These are phyloP conservation scores for Busseola fusca DNA, from an alignment of 2,888 invertebrate species.

Conservation along the genomic window DNA sequence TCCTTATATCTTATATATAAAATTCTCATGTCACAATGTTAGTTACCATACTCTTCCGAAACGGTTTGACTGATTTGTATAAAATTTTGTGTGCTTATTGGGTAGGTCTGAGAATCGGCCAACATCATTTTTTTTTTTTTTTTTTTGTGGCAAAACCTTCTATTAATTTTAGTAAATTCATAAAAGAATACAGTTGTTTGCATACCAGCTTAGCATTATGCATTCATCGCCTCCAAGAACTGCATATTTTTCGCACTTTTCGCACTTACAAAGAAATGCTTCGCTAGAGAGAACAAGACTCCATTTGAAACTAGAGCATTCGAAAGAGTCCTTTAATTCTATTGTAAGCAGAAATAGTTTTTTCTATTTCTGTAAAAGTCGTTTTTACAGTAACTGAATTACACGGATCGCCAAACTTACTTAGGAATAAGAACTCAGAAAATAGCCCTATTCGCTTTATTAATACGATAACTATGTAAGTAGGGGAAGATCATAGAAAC, in stretches of 20 bases:
- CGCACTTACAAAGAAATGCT: constrained; percentile 27
- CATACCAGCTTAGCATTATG: constrained; percentile 40
- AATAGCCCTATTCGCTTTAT: not conserved
- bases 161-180: constrained; percentile 13
- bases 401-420: not conserved
- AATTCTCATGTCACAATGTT: too few relatives aligned
- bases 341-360: not conserved
- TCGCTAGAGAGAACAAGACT: constrained; percentile 3
- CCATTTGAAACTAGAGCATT: constrained; percentile 21
- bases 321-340: not conserved
- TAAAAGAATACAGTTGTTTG: constrained; percentile 33
- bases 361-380: not conserved
- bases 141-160: too few relatives aligned
- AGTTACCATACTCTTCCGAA: too few relatives aligned
- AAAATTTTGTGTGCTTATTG: too few relatives aligned
- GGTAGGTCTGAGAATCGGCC: too few relatives aligned
- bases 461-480: not conserved
- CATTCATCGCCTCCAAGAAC: constrained; percentile 42
- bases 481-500: not conserved
- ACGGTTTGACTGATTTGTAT: too few relatives aligned
- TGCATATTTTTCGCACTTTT: constrained; percentile 46
- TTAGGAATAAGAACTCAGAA: not conserved
- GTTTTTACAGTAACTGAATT: not conserved
- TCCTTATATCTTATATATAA: too few relatives aligned
- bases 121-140: too few relatives aligned